A percentile compares a stretch with the other conserved stretches of the same genome.
These are phyloP conservation scores for Solea senegalensis DNA, from an alignment of 2,113 vertebrate species.

Conservation along the genomic window DNA sequence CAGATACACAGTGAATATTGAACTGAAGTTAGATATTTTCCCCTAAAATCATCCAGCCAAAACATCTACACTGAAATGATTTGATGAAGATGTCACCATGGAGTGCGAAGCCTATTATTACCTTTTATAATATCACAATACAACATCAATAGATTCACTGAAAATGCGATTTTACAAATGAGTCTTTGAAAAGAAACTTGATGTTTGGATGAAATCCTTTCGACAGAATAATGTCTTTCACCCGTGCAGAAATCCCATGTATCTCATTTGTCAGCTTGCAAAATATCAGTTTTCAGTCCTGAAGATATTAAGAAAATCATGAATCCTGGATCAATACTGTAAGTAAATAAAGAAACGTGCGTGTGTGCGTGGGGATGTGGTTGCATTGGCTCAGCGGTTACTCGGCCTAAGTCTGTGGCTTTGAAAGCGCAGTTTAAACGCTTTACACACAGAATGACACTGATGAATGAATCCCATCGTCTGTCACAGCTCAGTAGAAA, in stretches of 20 bases:
- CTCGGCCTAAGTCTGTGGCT: slow-evolving; percentile 55
- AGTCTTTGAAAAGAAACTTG: neutral
- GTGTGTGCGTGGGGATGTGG: slow-evolving; percentile 14
- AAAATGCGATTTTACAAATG: neutral
- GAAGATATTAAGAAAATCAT: neutral
- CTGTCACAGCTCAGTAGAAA: slow-evolving; percentile 70
- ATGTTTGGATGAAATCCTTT: neutral
- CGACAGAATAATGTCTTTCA: neutral
- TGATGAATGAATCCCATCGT: slow-evolving; percentile 74
- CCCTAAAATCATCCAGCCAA: too few relatives aligned
- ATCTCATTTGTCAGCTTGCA: neutral
- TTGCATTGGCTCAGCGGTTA: slow-evolving; percentile 41
- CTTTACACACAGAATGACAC: slow-evolving; percentile 68
- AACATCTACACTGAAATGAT: too few relatives aligned
- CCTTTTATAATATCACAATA: too few relatives aligned
- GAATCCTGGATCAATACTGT: slow-evolving; percentile 1
- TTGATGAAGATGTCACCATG: neutral
- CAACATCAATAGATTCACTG: neutral
- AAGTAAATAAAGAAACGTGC: neutral
- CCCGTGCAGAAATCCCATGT: neutral
- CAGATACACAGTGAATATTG: too few relatives aligned
- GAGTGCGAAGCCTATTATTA: neutral
- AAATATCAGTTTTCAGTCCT: neutral
- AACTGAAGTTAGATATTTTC: too few relatives aligned
- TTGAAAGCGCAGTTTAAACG: slow-evolving; percentile 56